phyloP scores from a whole-genome alignment of 2,888 invertebrate species.

The Oscheius sp. region DNA sequence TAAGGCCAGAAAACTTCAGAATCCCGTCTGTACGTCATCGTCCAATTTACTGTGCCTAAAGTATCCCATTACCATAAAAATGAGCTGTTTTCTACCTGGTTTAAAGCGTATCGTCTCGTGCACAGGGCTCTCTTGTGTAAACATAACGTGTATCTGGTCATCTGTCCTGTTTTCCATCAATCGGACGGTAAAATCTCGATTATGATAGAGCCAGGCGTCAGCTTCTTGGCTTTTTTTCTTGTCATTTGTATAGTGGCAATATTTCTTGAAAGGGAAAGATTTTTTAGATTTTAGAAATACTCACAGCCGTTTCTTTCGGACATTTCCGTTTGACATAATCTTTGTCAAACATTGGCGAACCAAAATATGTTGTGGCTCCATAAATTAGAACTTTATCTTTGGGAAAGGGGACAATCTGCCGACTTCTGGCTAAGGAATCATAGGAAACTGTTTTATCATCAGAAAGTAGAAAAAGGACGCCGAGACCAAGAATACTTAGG shows the following conservation, averaged over 20 bases:
- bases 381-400: conserved; percentile 14
- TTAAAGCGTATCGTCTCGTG: conserved; percentile 14
- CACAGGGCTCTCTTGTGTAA: conserved; percentile 19
- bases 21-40: conserved; percentile 56
- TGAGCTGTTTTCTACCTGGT: background rate
- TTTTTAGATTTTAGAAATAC: background rate
- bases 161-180: background rate
- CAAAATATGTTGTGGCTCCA: conserved; percentile 22
- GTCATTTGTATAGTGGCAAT: conserved; percentile 7
- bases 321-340: background rate
- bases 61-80: background rate
- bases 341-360: conserved; percentile 1
- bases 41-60: conserved; percentile 57
- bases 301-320: background rate
- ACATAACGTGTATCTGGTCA: conserved; percentile 17
- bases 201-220: conserved; percentile 22
- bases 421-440: background rate
- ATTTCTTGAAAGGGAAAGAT: background rate
- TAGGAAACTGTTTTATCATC: background rate
- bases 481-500: background rate
- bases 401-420: too few species aligned
- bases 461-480: background rate
- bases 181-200: background rate
- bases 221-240: background rate
- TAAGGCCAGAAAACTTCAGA: conserved; percentile 53